phyloP scores from a whole-genome alignment of 2,797 vertebrate genomes.

The Melanotaenia nigrans region DNA sequence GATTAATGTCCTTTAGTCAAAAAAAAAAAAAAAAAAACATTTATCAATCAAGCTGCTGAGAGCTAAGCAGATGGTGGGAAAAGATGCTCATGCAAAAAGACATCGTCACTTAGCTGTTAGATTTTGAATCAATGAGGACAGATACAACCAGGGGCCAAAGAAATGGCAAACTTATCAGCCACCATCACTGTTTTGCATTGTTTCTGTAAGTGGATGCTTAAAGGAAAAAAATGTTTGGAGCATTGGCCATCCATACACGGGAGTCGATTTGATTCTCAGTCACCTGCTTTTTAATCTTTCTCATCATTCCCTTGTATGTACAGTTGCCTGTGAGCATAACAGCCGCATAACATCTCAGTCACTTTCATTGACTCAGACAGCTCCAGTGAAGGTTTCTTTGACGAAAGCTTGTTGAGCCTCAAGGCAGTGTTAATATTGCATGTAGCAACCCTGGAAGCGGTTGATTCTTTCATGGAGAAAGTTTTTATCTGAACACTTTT shows the following conservation, averaged over 20 bases:
- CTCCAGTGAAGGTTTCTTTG: slow-evolving; percentile 42
- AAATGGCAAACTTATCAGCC: not conserved
- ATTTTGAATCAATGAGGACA: not conserved
- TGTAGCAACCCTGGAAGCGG: slow-evolving; percentile 39
- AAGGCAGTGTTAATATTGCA: slow-evolving; percentile 65
- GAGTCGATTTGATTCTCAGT: slow-evolving; percentile 19
- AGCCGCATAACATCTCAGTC: slow-evolving; percentile 40
- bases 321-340: slow-evolving; percentile 21
- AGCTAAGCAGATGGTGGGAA: not conserved
- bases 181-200: not conserved
- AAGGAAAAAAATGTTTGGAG: not conserved
- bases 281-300: slow-evolving; percentile 18
- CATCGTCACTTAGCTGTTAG: slow-evolving; percentile 2
- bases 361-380: slow-evolving; percentile 38
- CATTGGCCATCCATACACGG: not conserved
- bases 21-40: no score
- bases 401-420: slow-evolving; percentile 50
- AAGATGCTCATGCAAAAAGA: not conserved
- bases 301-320: slow-evolving; percentile 15
- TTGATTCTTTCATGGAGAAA: slow-evolving; percentile 43
- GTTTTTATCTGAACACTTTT: slow-evolving; percentile 26
- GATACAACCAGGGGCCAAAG: not conserved
- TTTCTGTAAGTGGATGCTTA: not conserved
- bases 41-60: slow-evolving; percentile 22
- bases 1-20: no score